Percentiles rank a stretch among this genome's conserved stretches.
These are phyloP conservation scores for Thaumetopoea pityocampa DNA, from an alignment of 1,140 invertebrate species.

Conservation along the genomic window DNA sequence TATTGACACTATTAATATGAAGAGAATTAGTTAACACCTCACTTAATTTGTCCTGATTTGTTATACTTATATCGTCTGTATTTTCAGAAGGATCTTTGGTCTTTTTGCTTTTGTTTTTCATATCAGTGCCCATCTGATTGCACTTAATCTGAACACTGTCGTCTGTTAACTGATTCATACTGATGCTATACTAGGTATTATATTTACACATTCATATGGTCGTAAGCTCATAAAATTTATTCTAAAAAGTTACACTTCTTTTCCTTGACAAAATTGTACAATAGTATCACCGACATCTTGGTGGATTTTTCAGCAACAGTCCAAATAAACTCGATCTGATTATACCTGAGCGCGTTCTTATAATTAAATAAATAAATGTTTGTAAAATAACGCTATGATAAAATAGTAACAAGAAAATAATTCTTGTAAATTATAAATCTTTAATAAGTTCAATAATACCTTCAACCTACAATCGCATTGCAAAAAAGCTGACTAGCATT, in stretches of 20 bases:
- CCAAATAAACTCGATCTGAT: conserved; percentile 31
- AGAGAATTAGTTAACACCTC: conserved; percentile 60
- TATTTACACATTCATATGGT: conserved; percentile 66
- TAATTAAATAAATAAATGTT: conserved; percentile 33
- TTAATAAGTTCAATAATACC: conserved; percentile 41
- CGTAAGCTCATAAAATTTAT: conserved; percentile 54
- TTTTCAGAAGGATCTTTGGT: conserved; percentile 66
- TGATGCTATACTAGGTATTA: conserved; percentile 52
- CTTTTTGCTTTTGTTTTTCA: conserved; percentile 70
- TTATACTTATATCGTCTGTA: conserved; percentile 51
- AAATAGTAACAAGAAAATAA: conserved; percentile 49
- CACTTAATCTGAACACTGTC: conserved; percentile 59
- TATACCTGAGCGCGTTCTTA: conserved; percentile 27
- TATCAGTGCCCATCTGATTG: conserved; percentile 52
- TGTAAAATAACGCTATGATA: conserved; percentile 36
- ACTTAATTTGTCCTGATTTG: conserved; percentile 53
- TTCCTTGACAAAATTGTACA: conserved; percentile 69
- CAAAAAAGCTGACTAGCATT: conserved; percentile 42
- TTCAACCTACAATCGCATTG: conserved; percentile 72
- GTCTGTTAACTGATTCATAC: conserved; percentile 62
- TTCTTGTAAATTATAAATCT: conserved; percentile 51
- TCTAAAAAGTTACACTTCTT: conserved; percentile 53
- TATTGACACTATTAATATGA: conserved; percentile 62
- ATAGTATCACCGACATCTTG: conserved; percentile 73
- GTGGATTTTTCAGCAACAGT: conserved; percentile 41